A percentile compares a stretch with the other conserved stretches of the same genome.
Conservation (phyloP, 1,140 invertebrate genomes). For the Pentalonia nigronervosa region DNA sequence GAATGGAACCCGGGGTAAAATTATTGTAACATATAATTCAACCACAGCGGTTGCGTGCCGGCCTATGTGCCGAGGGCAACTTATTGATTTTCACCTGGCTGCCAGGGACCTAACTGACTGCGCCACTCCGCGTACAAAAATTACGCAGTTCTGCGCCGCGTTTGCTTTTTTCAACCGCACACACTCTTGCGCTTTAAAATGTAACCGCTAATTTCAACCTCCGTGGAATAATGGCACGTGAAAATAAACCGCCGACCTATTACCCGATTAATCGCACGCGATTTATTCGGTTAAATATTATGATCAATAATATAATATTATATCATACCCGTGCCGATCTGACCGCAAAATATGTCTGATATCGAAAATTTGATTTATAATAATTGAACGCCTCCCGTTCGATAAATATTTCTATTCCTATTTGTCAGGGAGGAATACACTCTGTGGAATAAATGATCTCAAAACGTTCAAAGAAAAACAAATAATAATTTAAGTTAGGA, state of each 20-base stretch:
- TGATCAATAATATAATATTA: background rate
- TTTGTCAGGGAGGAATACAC: background rate
- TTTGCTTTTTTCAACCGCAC: constrained; percentile 39
- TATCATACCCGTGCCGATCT: background rate
- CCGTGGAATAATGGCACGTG: background rate
- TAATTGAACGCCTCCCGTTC: too few relatives aligned
- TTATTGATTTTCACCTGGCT: constrained; percentile 58
- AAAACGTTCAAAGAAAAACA: background rate
- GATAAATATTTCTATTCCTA: background rate
- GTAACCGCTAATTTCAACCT: background rate
- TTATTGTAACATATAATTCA: constrained; percentile 55
- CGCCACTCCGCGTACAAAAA: constrained; percentile 50
- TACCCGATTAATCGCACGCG: background rate
- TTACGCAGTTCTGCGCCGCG: constrained; percentile 19
- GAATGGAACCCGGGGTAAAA: constrained; percentile 4
- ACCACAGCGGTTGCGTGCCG: constrained; percentile 49
- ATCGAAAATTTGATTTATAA: background rate
- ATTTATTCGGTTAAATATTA: background rate
- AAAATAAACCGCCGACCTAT: background rate
- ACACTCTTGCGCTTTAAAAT: background rate
- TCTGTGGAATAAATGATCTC: background rate
- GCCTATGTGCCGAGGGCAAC: constrained; percentile 57
- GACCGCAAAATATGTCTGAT: background rate
- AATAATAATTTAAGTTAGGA: background rate
- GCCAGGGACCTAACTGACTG: constrained; percentile 43